Percentiles rank a stretch among this genome's conserved stretches.
phyloP scores from a whole-genome alignment of 2,797 vertebrate species.

The Paramormyrops hopkinsi region DNA sequence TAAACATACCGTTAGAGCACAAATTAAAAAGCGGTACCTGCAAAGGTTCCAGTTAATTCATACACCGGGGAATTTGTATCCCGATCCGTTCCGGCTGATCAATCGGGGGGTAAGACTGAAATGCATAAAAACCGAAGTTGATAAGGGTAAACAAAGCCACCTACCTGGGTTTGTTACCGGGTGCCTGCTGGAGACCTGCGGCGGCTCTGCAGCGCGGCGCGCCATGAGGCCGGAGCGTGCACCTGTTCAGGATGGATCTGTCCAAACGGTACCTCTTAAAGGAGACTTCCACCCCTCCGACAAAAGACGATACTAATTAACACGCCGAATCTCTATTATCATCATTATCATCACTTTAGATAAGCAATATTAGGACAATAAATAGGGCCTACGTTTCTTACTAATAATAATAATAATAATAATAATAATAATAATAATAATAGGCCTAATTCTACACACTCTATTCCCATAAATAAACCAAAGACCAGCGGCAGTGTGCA shows the following conservation, averaged over 20 bases:
- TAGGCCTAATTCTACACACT: neutral
- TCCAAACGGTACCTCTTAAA: neutral
- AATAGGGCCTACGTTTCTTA: neutral
- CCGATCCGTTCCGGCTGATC: neutral
- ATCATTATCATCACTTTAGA: neutral
- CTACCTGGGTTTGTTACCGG: neutral
- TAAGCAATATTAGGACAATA: neutral
- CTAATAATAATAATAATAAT: neutral
- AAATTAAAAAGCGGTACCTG: neutral
- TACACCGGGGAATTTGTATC: neutral
- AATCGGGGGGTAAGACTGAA: neutral
- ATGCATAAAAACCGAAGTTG: neutral
- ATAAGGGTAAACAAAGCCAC: neutral
- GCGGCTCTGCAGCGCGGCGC: neutral
- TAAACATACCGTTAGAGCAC: neutral
- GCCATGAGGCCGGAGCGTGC: neutral
- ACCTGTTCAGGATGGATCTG: constrained; percentile 4
- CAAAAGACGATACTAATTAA: neutral
- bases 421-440: neutral
- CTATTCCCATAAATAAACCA: neutral
- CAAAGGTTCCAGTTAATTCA: neutral
- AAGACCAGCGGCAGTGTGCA: neutral
- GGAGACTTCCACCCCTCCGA: neutral
- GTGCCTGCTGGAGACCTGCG: neutral
- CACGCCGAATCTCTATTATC: neutral